Evolutionary conservation across 2,888 invertebrate species (phyloP).

Genomic region (Meganola albula): DNA sequence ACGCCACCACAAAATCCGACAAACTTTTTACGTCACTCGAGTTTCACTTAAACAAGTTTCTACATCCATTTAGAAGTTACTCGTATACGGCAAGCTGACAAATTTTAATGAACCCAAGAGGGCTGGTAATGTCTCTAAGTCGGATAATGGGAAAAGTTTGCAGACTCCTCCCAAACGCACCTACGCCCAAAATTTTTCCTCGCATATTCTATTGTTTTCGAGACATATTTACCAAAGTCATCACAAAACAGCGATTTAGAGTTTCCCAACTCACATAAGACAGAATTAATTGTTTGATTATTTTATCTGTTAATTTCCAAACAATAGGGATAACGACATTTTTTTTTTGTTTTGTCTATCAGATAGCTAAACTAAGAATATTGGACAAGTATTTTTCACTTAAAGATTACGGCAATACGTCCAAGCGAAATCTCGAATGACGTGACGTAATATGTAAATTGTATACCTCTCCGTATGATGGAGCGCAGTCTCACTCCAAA

Average conservation of each 20-base stretch:
- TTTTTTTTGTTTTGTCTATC: too few species aligned
- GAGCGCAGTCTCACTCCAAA: too few species aligned
- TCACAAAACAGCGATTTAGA: slow-evolving; percentile 35
- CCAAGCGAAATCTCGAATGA: too few species aligned
- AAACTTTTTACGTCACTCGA: slow-evolving; percentile 74
- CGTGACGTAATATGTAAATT: too few species aligned
- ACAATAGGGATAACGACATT: too few species aligned
- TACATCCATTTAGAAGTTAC: slow-evolving; percentile 74
- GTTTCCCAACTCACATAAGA: slow-evolving; percentile 41
- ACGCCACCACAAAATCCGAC: slow-evolving; percentile 57
- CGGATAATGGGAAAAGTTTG: slow-evolving; percentile 73
- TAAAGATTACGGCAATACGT: too few species aligned
- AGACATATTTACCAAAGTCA: slow-evolving; percentile 49
- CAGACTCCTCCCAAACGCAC: slow-evolving; percentile 28
- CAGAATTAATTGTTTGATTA: slow-evolving; percentile 38
- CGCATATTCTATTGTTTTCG: slow-evolving; percentile 47
- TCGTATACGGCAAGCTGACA: slow-evolving; percentile 73
- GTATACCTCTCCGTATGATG: too few species aligned
- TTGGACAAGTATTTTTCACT: too few species aligned
- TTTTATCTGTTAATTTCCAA: slow-evolving; percentile 26
- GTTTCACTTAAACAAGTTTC: slow-evolving; percentile 76
- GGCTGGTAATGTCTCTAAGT: slow-evolving; percentile 71
- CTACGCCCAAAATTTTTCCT: slow-evolving; percentile 40
- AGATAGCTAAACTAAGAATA: too few species aligned
- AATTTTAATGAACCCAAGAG: slow-evolving; percentile 77